Percentiles rank a stretch among this genome's conserved stretches.
phyloP scores from a whole-genome alignment of 2,888 invertebrate species.

The Graphium colonna region DNA sequence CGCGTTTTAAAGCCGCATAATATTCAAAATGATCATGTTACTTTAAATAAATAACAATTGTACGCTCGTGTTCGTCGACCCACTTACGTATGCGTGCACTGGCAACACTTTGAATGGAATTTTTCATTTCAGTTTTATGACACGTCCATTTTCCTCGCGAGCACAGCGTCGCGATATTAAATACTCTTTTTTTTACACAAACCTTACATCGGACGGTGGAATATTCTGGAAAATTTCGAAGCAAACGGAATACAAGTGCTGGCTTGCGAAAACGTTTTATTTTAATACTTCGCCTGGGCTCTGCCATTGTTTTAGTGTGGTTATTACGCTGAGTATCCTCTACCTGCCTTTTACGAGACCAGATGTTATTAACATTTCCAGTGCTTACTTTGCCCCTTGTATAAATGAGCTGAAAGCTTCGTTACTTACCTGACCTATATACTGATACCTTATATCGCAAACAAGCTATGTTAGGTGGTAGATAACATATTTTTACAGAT shows the following conservation, averaged over 20 bases:
- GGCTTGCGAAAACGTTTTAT: conserved; percentile 23
- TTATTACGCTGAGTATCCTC: conserved; percentile 27
- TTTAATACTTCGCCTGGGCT: conserved; percentile 9
- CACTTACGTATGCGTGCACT: too few species aligned
- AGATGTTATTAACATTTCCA: conserved; percentile 22
- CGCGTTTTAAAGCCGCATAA: too few species aligned
- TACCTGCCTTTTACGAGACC: conserved; percentile 16
- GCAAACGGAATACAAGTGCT: conserved; percentile 16
- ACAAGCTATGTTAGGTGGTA: too few species aligned
- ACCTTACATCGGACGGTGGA: conserved; percentile 8
- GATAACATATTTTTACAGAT: too few species aligned
- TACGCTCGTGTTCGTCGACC: neutral
- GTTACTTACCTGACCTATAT: neutral
- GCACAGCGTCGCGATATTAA: conserved; percentile 7
- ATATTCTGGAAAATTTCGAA: conserved; percentile 25
- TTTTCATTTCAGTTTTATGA: conserved; percentile 18
- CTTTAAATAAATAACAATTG: neutral
- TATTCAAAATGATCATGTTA: neutral
- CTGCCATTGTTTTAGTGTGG: conserved; percentile 22
- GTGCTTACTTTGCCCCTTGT: conserved; percentile 2
- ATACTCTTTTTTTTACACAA: conserved; percentile 6
- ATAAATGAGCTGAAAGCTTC: neutral
- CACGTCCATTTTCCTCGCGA: conserved; percentile 9
- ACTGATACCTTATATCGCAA: too few species aligned
- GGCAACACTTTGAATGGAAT: too few species aligned